Percentiles rank a stretch among this genome's conserved stretches.
phyloP scores from a whole-genome alignment of 2,113 vertebrate species.

The Salvelinus fontinalis region DNA sequence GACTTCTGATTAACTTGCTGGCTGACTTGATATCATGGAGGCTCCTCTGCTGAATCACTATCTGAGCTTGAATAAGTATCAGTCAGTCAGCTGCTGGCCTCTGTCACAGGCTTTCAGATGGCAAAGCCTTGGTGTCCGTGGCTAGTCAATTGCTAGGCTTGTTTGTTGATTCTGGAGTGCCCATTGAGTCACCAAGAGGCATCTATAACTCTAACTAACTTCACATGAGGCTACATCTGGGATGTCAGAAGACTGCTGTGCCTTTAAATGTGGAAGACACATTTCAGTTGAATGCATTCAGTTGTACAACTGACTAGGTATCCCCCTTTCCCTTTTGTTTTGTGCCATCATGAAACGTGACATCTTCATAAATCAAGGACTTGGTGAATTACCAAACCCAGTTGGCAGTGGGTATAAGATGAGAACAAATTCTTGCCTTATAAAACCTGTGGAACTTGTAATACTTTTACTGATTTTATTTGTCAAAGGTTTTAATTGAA shows the following conservation, averaged over 20 bases:
- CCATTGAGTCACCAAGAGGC: constrained; percentile 17
- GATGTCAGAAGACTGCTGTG: constrained; percentile 22
- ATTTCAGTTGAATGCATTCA: too few species aligned
- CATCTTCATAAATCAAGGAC: background rate
- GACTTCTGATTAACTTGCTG: background rate
- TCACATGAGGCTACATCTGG: constrained; percentile 4
- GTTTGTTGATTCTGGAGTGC: constrained; percentile 7
- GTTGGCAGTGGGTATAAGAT: constrained; percentile 24
- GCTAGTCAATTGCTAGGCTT: too few species aligned
- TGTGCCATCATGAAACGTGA: background rate
- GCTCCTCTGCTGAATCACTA: background rate
- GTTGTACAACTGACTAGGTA: too few species aligned
- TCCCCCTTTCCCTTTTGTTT: too few species aligned
- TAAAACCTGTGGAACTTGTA: constrained; percentile 65
- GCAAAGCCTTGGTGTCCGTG: too few species aligned
- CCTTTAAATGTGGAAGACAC: background rate
- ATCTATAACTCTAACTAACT: constrained; percentile 8
- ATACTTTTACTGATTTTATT: constrained; percentile 6
- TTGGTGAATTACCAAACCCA: constrained; percentile 19
- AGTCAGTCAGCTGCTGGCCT: too few species aligned
- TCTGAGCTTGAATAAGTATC: background rate
- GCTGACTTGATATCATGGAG: background rate
- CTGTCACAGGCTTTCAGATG: too few species aligned
- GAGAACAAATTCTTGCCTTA: constrained; percentile 71
- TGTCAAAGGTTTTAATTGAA: constrained; percentile 38